phyloP scores from a whole-genome alignment of 2,113 vertebrate genomes.

The Eclectus roratus region DNA sequence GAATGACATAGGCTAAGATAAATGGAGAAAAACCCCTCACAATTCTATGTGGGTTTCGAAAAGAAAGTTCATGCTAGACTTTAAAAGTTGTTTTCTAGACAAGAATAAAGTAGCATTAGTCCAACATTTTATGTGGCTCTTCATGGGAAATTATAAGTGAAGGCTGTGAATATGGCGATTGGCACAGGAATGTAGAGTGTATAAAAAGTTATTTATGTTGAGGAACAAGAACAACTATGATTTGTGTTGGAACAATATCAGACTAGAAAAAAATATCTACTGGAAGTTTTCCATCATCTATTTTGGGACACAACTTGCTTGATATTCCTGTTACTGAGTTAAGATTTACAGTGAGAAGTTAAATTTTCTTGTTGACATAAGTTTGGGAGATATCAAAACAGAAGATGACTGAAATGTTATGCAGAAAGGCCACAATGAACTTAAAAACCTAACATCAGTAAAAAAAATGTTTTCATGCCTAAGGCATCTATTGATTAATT shows the following conservation, averaged over 20 bases:
- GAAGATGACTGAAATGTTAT: not conserved
- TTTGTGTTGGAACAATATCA: not conserved
- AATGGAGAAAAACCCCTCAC: fast-evolving
- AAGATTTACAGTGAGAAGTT: not conserved
- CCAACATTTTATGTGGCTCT: not conserved
- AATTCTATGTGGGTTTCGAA: not conserved
- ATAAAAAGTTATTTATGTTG: fast-evolving
- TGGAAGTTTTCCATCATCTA: not conserved
- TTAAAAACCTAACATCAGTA: not conserved
- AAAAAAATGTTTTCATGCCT: not conserved
- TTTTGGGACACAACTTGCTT: not conserved
- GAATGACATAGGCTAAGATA: fast-evolving
- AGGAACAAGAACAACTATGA: not conserved
- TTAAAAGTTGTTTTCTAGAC: not conserved
- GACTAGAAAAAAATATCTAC: not conserved
- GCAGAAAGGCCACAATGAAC: not conserved
- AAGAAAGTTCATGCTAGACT: not conserved
- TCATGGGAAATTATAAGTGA: not conserved
- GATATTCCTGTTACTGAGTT: not conserved
- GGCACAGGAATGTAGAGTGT: not conserved
- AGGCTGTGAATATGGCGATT: not conserved
- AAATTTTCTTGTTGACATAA: not conserved
- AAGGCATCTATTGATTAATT: not conserved
- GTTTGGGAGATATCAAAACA: not conserved
- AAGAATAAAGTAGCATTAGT: not conserved